A percentile compares a stretch with the other conserved stretches of the same genome.
Conservation (phyloP, 2,113 vertebrate genomes). For the Cyphotilapia sp. region DNA sequence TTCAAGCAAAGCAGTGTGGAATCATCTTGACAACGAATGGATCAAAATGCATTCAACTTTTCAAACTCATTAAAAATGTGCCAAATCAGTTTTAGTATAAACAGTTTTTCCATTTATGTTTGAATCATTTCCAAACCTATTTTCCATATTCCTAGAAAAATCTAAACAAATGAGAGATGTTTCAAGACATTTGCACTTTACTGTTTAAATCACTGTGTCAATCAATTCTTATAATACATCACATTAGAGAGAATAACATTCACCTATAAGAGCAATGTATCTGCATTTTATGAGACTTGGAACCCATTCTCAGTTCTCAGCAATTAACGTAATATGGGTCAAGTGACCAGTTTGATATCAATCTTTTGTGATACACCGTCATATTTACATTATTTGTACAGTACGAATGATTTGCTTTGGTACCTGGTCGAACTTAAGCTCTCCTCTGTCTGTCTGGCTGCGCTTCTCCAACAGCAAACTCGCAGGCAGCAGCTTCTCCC, state of each 20-base stretch:
- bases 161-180: background rate
- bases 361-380: background rate
- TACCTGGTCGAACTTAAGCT: rapidly evolving
- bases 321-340: background rate
- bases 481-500: background rate
- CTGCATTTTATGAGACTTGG: background rate
- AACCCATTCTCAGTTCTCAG: background rate
- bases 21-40: background rate
- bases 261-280: background rate
- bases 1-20: background rate
- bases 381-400: background rate
- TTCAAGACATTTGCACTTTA: background rate
- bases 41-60: background rate
- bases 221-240: background rate
- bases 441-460: background rate
- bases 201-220: background rate
- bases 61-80: background rate
- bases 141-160: background rate
- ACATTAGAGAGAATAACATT: background rate
- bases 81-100: background rate
- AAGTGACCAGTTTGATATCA: background rate
- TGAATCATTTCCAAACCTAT: background rate
- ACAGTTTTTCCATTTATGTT: background rate
- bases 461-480: too few relatives aligned
- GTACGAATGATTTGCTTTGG: background rate